Evolutionary conservation across 2,113 vertebrate species (phyloP).

Genomic region (Nothoprocta pentlandii): DNA sequence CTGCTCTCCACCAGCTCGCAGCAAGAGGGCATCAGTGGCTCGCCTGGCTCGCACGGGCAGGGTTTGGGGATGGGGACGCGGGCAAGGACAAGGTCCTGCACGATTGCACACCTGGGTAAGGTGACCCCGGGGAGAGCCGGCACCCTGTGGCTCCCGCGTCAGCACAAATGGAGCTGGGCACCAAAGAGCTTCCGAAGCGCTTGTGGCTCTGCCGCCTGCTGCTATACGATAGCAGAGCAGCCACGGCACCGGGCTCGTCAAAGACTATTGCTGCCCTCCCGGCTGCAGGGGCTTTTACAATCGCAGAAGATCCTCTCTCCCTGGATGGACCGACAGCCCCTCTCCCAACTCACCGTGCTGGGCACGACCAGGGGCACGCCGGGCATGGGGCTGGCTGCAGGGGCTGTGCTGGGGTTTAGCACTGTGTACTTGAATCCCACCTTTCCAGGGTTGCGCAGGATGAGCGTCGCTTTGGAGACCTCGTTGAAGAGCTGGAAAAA

Average conservation of each 20-base stretch:
- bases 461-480: constrained; percentile 74
- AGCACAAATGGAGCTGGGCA: accelerated
- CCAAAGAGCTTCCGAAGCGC: accelerated
- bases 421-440: constrained; percentile 82
- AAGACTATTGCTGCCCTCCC: background rate
- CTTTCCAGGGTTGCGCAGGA: constrained; percentile 82
- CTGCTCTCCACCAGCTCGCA: background rate
- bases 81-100: background rate
- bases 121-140: background rate
- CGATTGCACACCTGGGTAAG: background rate
- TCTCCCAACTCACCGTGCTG: constrained; percentile 72
- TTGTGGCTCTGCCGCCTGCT: accelerated
- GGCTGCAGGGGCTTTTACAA: background rate
- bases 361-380: constrained; percentile 81
- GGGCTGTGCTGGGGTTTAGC: background rate
- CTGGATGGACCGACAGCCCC: accelerated
- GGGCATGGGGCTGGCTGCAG: constrained; percentile 52
- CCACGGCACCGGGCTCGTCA: accelerated
- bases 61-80: background rate
- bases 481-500: constrained; percentile 79
- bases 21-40: background rate
- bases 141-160: accelerated
- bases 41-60: background rate
- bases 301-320: background rate
- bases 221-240: background rate